Base-by-base conservation (phyloP, 2,888 invertebrate genomes). In the Pammene aurita region DNA sequence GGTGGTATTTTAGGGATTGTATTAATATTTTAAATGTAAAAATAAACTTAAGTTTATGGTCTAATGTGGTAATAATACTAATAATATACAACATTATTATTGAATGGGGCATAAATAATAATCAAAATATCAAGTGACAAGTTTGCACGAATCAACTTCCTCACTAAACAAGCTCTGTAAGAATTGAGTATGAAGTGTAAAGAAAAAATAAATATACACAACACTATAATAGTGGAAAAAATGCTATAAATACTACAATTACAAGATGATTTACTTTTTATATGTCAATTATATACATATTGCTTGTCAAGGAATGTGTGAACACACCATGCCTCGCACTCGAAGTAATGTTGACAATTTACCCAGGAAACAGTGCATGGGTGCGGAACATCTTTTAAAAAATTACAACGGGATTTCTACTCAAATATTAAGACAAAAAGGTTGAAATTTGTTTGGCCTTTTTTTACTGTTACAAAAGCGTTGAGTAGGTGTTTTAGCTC, bases 311-410 rank as follows among this genome's bases (percentile, higher is more conserved):
- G 68, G 72, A 77, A 76, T 70, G 75, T 73, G 68, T 71, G 72
- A 74, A 74, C 72, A 78, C 75, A 77, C 73, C 75, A 79, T 42
- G 14, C 42, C 60, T 34, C 48, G 80, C 80, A 79, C 79, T 80
- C 78, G 78, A 75, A 83, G 56, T 64, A 86, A 88, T 84, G 85
- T 78, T 81, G 82, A 85, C 87, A 87, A 90, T 91, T 87, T 91
- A 72, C 68, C 68, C 66, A 78, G 76, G 83, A 90, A 90, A 86
- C 90, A 91, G 90, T 83, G 88, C 89, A 80, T 83, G 79, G 67
- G 79, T 67, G 80, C 76, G 77, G 80, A 79, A 79, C 77, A 80
- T 80, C 76, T 75, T 72, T 48, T 61, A 18, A 35, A 55, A 13
- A 14, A 55, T 44, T 2, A 16, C 72, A 75, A 71, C 70, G 48